A percentile compares a stretch with the other conserved stretches of the same genome.
Conservation (phyloP, 2,797 vertebrate species). For the Myiotriccus ornatus region DNA sequence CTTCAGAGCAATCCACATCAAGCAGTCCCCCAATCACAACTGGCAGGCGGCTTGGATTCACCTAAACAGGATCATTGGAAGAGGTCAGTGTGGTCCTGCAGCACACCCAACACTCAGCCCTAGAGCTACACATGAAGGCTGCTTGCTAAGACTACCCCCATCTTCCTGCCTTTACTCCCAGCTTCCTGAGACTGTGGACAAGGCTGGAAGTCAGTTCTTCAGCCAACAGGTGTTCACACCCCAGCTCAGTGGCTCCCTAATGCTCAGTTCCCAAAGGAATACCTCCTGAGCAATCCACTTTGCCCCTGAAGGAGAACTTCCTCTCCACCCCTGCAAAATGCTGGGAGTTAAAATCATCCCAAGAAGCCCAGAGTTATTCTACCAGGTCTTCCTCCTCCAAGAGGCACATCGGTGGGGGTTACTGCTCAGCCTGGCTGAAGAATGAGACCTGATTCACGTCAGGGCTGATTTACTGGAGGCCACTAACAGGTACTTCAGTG, state of each 20-base stretch:
- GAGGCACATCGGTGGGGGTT: neutral
- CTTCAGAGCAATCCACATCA: constrained; percentile 98
- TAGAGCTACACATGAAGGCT: neutral
- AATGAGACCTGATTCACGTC: neutral
- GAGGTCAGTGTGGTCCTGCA: neutral
- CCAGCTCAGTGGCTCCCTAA: neutral
- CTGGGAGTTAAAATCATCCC: neutral
- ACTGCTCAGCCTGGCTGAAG: neutral
- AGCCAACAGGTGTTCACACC: neutral
- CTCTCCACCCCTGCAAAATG: neutral
- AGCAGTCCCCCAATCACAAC: constrained; percentile 95
- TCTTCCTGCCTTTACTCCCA: neutral
- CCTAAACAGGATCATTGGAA: constrained; percentile 72
- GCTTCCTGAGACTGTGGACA: neutral
- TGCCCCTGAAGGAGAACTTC: neutral
- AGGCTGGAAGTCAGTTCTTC: neutral
- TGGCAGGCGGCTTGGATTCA: constrained; percentile 96
- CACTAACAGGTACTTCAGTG: neutral
- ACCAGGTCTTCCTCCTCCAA: neutral
- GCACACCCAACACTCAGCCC: neutral
- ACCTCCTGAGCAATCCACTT: neutral
- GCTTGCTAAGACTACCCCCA: neutral
- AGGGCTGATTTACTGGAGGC: neutral
- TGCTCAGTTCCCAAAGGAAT: neutral
- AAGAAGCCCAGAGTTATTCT: neutral